Percentiles rank a stretch among this genome's conserved stretches.
These are phyloP conservation scores for Mesochorus sp. DNA, from an alignment of 2,888 invertebrate genomes.

Conservation along the genomic window DNA sequence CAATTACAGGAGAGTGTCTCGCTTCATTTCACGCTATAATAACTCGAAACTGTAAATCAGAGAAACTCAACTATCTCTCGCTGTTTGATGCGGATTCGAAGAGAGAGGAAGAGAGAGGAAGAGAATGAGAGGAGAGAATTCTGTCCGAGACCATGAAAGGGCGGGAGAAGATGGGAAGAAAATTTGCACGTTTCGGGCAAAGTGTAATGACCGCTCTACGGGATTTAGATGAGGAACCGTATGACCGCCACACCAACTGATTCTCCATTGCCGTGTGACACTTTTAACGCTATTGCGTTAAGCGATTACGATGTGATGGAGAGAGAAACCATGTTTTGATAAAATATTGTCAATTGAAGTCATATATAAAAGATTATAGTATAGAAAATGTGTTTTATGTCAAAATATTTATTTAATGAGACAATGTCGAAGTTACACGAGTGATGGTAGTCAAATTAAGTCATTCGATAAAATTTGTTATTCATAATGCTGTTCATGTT, in stretches of 20 bases:
- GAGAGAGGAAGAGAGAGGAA: slow-evolving; percentile 15
- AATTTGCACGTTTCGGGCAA: slow-evolving; percentile 10
- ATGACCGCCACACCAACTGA: slow-evolving; percentile 1
- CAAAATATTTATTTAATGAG: no score
- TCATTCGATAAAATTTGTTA: no score
- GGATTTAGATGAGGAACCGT: background rate
- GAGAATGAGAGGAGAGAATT: slow-evolving; percentile 6
- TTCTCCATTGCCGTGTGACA: slow-evolving; percentile 1
- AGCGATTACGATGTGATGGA: background rate
- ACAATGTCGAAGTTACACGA: no score
- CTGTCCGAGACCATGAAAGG: background rate
- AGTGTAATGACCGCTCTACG: background rate
- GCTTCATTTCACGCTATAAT: slow-evolving; percentile 63
- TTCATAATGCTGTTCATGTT: no score
- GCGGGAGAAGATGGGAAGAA: background rate
- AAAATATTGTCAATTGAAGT: background rate
- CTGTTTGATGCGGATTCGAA: background rate
- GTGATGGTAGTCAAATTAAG: no score
- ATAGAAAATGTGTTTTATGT: no score
- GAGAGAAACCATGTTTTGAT: background rate
- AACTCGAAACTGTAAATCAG: slow-evolving; percentile 59
- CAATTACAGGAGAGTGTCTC: slow-evolving; percentile 58
- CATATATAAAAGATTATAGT: background rate
- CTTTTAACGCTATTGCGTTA: slow-evolving; percentile 15
- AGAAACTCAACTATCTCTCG: slow-evolving; percentile 23